Base-by-base conservation (phyloP, 2,888 invertebrate species). In the Cinara cedri region DNA sequence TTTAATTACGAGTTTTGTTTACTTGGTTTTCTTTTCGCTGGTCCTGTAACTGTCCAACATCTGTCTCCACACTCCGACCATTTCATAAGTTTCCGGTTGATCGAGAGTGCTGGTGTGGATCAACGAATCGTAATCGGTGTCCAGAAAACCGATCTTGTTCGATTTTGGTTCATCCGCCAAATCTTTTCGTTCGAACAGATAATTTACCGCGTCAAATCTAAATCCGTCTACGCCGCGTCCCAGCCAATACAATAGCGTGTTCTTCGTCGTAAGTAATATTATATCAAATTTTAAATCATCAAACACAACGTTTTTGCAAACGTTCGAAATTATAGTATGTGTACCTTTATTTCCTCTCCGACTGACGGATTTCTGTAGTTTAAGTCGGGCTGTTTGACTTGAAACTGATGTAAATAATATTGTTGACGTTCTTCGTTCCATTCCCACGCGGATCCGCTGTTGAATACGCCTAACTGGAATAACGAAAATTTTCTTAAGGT, bases 361-460 rank as follows among this genome's bases (percentile, higher is more conserved):
- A 89, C 89, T 0, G 84, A 85, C 0, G 88, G 88, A 84, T 91
- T 89, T 16, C 90, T 87, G 84, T 89, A 90, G 86, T 93, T 92
- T 57, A 93, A 88, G 84, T 92, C 91, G 0, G 90, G 90, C 84
- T 91, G 91, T 65, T 88, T 86, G 0, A 86, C 83, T 0, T 89
- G 87, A 83, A 90, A 91, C 83, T 91, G 91, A 83, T 93, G 93
- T 6, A 91, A 87, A 84, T 91, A 93, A 85, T 87, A 93, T 84
- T 92, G 90, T 72, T 88, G 85, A 1, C 92, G 87, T 2, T 84
- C 83, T 0, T 87, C 87, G 81, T 88, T 89, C 89, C 90, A 93
- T 81, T 89, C 87, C 93, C 93, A 93, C 0, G 90, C 89, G 0
- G 90, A 87, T 0, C 90, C 91, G 1, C 89, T 82, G 91, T 72